Percentiles rank a stretch among this genome's conserved stretches.
phyloP scores from a whole-genome alignment of 2,888 invertebrate genomes.

The Tetragonisca angustula region DNA sequence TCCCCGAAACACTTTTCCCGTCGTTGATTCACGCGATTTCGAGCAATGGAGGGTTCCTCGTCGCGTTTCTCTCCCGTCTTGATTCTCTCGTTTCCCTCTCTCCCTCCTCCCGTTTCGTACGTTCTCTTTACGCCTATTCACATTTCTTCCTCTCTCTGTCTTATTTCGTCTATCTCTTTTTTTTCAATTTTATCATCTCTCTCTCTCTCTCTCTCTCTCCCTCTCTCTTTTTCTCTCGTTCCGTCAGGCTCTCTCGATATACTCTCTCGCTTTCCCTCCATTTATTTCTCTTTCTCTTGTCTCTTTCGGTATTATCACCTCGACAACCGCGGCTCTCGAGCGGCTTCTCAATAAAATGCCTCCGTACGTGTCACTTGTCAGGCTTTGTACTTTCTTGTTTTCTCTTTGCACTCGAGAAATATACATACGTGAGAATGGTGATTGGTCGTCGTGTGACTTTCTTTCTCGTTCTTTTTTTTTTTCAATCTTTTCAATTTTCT shows the following conservation, averaged over 20 bases:
- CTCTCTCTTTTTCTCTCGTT: conserved; percentile 5
- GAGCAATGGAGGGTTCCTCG: background rate
- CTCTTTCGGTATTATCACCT: conserved; percentile 46
- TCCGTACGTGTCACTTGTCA: conserved; percentile 78
- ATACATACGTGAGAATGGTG: conserved; percentile 61
- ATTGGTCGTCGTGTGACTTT: conserved; percentile 48
- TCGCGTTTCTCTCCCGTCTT: conserved; percentile 20
- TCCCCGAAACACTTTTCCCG: conserved; percentile 13
- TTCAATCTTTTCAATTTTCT: background rate
- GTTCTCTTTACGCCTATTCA: conserved; percentile 16
- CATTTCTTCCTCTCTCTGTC: conserved; percentile 10
- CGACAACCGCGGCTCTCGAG: conserved; percentile 69
- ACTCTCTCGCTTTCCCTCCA: conserved; percentile 7
- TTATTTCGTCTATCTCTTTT: background rate
- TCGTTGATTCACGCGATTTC: conserved; percentile 8
- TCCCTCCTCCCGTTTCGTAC: conserved; percentile 1
- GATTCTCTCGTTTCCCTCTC: conserved; percentile 1
- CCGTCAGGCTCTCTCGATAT: background rate
- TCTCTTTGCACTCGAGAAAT: conserved; percentile 51
- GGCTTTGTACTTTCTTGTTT: conserved; percentile 62
- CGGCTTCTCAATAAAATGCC: conserved; percentile 84
- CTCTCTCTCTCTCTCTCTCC: conserved; percentile 14
- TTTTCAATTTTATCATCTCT: conserved; percentile 4
- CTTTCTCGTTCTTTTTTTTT: background rate
- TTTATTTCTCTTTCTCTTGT: conserved; percentile 35